Conservation (phyloP, 92 coral and sea anemone genomes). For the Heteractis magnifica region DNA sequence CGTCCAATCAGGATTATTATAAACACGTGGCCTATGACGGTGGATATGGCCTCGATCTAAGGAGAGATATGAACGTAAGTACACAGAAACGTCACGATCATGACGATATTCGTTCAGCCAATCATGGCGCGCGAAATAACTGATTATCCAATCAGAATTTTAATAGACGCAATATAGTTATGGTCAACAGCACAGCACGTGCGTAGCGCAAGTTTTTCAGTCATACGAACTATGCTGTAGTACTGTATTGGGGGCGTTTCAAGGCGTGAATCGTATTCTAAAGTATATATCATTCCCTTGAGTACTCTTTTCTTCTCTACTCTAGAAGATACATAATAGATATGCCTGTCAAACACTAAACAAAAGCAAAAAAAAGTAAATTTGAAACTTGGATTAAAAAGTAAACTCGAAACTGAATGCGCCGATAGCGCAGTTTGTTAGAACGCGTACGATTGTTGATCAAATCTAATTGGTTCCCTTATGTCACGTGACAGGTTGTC, state of each 20-base stretch:
- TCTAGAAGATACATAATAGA: too few relatives aligned
- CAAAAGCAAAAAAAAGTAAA: too few relatives aligned
- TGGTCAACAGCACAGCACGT: background rate
- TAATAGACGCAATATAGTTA: background rate
- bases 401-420: too few relatives aligned
- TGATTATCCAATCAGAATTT: background rate
- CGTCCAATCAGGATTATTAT: constrained; percentile 90
- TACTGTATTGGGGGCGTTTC: background rate
- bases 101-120: too few relatives aligned
- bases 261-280: too few relatives aligned
- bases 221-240: background rate
- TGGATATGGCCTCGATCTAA: constrained; percentile 88
- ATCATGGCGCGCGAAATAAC: background rate
- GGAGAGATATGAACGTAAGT: constrained; percentile 84
- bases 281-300: too few relatives aligned
- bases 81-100: background rate
- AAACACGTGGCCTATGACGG: constrained; percentile 95
- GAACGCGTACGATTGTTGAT: background rate
- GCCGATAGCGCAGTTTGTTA: background rate
- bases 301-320: too few relatives aligned
- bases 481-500: constrained; percentile 59
- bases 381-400: too few relatives aligned
- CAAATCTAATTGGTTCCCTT: background rate
- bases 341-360: too few relatives aligned
- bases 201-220: background rate